phyloP scores from a whole-genome alignment of 2,888 invertebrate genomes.

The Macropis europaea region DNA sequence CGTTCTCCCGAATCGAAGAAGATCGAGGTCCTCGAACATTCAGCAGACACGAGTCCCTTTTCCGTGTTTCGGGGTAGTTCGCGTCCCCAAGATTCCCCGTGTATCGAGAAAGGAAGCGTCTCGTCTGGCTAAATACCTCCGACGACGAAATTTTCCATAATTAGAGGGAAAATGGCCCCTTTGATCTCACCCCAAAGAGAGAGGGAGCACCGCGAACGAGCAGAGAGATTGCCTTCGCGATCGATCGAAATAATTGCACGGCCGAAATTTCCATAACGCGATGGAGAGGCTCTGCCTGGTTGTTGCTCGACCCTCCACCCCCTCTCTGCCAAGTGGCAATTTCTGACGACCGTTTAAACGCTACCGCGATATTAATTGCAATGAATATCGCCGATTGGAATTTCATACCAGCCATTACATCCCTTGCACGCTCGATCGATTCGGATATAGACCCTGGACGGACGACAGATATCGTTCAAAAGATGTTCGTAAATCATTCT shows the following conservation, averaged over 20 bases:
- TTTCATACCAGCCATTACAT: not conserved
- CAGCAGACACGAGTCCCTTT: constrained; percentile 3
- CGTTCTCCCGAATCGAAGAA: too few species aligned
- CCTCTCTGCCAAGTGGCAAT: constrained; percentile 1
- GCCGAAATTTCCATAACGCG: constrained; percentile 36
- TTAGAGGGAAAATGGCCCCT: constrained; percentile 48
- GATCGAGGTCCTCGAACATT: constrained; percentile 5
- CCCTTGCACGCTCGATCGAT: too few species aligned
- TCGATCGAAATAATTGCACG: constrained; percentile 41
- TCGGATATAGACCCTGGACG: too few species aligned
- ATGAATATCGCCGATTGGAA: not conserved
- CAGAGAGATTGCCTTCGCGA: constrained; percentile 18
- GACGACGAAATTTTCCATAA: constrained; percentile 52
- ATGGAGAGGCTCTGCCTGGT: not conserved
- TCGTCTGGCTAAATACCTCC: constrained; percentile 37
- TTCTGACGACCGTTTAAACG: not conserved
- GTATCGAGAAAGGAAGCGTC: constrained; percentile 29
- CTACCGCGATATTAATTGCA: not conserved
- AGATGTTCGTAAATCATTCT: too few species aligned
- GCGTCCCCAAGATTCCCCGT: constrained; percentile 4
- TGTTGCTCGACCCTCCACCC: not conserved
- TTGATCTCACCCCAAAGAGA: constrained; percentile 39
- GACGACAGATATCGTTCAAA: too few species aligned
- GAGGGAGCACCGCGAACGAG: constrained; percentile 41
- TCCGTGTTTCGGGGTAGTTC: not conserved